Evolutionary conservation across 2,797 vertebrate species (phyloP), one percentile per base, ranked within the genome.

Genomic region (Myripristis jacobus): DNA sequence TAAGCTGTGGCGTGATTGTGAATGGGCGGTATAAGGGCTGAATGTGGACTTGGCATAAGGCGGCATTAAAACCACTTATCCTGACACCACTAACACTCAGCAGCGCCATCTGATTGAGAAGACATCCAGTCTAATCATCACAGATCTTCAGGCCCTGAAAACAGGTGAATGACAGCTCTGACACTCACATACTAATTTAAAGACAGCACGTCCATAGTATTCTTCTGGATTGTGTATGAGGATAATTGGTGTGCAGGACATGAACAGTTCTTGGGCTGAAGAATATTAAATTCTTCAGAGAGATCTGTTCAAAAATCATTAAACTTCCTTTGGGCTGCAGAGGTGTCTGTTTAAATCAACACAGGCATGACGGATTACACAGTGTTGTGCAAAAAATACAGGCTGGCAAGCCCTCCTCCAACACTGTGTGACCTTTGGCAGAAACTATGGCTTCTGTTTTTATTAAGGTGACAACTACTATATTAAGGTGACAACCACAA

Each of bases 301-400:
- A 71, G 19, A 24, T 46, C 3, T 16, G 18, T 27, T 31, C 4
- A 48, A 48, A 66, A 55, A 55, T 66, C 18, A 51, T 0, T 12
- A 22, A n/a, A 50, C 11, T 52, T 54, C 22, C 50, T 68, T 43
- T 10, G n/a, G 54, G 50, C 64, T 68, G 54, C 55, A 63, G 61
- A 53, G 59, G 38, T 18, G 22, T 51, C 57, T 65, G 63, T 80
- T 82, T 75, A 69, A 60, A 77, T 80, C 62, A 71, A 81, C 38
- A 29, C 66, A 73, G 46, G 66, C 83, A 79, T 74, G 68, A 58
- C 52, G 15, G 88, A 82, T 87, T 87, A 85, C 55, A 57, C 43
- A 29, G 68, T 87, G 87, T 91, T 88, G 85, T 89, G 75, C 86
- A 86, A 87, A 88, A 90, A 75, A 88, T 56, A 64, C 71, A 72